These are phyloP conservation scores for Centruroides sculpturatus DNA, from an alignment of 1,140 invertebrate genomes.

Conservation along the genomic window DNA sequence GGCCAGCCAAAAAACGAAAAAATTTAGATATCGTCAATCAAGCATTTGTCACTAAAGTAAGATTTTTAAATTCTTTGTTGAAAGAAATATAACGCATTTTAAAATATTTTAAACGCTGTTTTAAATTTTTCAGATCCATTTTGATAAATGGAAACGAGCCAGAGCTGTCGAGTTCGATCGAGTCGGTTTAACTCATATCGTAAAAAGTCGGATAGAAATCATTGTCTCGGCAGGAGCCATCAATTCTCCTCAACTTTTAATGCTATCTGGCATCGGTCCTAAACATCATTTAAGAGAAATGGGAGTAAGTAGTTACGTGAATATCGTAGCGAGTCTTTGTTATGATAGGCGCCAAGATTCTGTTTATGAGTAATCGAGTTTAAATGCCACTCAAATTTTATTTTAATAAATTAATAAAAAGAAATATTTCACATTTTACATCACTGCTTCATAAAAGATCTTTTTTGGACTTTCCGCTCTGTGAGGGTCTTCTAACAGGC, in stretches of 20 bases:
- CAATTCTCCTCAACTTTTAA: conserved; percentile 65
- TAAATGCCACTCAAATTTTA: too few species aligned
- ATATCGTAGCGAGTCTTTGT: too few species aligned
- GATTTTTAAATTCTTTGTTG: background rate
- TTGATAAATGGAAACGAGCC: conserved; percentile 61
- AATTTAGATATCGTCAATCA: conserved; percentile 79
- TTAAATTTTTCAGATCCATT: conserved; percentile 44
- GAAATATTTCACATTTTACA: too few species aligned
- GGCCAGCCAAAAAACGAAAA: conserved; percentile 57
- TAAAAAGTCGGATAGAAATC: conserved; percentile 55
- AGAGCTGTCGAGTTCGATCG: conserved; percentile 58
- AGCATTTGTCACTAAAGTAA: conserved; percentile 59
- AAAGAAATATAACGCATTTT: background rate
- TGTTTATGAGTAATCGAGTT: too few species aligned
- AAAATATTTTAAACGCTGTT: background rate
- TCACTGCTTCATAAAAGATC: too few species aligned
- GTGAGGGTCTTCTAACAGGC: too few species aligned
- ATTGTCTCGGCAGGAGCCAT: conserved; percentile 67
- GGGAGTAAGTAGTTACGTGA: conserved; percentile 5
- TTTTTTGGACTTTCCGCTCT: too few species aligned
- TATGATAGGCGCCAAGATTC: too few species aligned
- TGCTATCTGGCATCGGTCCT: conserved; percentile 78
- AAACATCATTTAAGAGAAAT: conserved; percentile 33
- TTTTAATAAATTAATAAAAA: too few species aligned
- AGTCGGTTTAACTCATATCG: conserved; percentile 43